Evolutionary conservation across 2,888 invertebrate species (phyloP), one percentile per base, ranked within the genome.

Genomic region (Agapetus fuscipes): DNA sequence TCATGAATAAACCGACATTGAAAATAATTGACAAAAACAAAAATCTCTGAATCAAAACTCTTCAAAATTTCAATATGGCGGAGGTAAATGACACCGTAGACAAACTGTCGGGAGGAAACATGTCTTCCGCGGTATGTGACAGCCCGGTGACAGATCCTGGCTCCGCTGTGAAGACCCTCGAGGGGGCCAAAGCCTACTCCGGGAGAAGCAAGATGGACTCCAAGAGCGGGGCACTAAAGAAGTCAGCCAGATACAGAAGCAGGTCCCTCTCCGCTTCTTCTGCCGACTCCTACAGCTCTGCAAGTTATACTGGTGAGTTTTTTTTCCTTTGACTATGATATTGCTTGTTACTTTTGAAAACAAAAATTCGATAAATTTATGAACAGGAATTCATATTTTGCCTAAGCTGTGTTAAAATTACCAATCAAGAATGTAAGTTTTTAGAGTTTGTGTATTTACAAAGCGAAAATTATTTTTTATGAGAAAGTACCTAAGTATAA

Each of bases 261-360:
- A 77, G 94, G 46, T 93, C 93, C 0, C 69, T 93, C 15, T 94
- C 94, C 9, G 93, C 91, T 3, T 93, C 93, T 5, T 94, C 94
- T 25, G 90, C 90, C 37, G 94, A 94, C 62, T 93, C 93, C 14
- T 94, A 91, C 66, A 93, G 91, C 63, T 93, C 93, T 50, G 76
- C 76, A 12, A 76, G 76, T 0, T 77, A 77, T 51, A 77, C 77
- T 26, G 77, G 77, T 64, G 45, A 62, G 66, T 56, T 9, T 20
- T 20, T 20, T 20, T 4, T 20, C 9, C 4, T 20, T 20, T 20
- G 4, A 20, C 9, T 20, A 4, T 20, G 5, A 20, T 20, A 20
- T 20, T 20, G 4, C 9, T 20, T 4, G 5, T 6, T 20, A 6
- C 20, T 20, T 20, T 20, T 6, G 20, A n/a, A n/a, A n/a, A n/a